Base-by-base conservation (phyloP, 2,797 vertebrate species). In the Notoglanidium macrostoma region DNA sequence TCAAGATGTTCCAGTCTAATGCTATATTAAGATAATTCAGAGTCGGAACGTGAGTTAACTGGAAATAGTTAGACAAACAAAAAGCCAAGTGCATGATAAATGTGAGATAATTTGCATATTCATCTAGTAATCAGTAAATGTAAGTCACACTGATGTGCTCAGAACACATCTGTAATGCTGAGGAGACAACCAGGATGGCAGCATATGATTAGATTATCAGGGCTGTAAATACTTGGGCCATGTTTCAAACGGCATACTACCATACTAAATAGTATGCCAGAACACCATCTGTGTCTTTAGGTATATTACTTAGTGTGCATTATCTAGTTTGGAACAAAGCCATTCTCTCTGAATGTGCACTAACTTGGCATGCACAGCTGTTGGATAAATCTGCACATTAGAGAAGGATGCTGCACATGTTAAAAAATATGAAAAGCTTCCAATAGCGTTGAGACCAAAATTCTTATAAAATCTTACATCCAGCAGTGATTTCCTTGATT, bases 221-320 rank as follows among this genome's bases (percentile, higher is more conserved):
- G 51, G 61, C 44, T 51, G 61, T 26, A 57, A 79, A 65, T 29
- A 65, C 54, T 40, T 57, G 19, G 32, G 32, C 32, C 19, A 11
- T 46, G 26, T 11, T 29, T 49, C 40, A 63, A 65, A 79, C 77
- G 40, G 32, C 19, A 59, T 26, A 79, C 77, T 59, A 40, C 21
- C 54, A 17, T 61, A 26, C 55, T 61, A 80, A 80, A 61, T n/a
- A 44, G 32, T 61, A 80, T 59, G 77, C 32, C 77, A 61, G 55
- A 26, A 40, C 78, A 80, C 78, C 78, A 80, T 80, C 78, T 80
- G 78, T 40, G 57, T 80, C 57, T 78, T 78, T 61, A 80, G 40
- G 55, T 61, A 63, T 61, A 61, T 44, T 61, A 80, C 79, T 82
- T 63, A 63, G 17, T 46, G 59, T 65, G 44, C 8, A 82, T 67